Conservation (phyloP, 2,888 invertebrate genomes). For the Macrosiphum euphorbiae region DNA sequence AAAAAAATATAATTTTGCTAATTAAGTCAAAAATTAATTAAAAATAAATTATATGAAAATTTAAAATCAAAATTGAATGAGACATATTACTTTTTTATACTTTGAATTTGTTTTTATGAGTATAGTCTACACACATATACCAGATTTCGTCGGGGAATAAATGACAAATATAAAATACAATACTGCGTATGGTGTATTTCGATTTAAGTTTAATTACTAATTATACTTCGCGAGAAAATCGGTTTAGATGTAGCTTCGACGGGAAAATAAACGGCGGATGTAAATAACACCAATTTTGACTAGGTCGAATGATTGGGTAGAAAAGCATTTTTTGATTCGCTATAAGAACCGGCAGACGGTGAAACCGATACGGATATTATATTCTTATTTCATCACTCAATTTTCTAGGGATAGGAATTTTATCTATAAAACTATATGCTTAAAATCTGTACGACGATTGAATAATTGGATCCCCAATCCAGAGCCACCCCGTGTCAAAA, state of each 20-base stretch:
- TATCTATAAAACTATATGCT: background rate
- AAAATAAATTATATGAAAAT: background rate
- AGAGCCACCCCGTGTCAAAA: background rate
- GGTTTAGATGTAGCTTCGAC: background rate
- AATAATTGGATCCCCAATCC: background rate
- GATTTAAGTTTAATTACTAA: background rate
- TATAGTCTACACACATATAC: background rate
- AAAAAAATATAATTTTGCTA: background rate
- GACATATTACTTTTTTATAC: background rate
- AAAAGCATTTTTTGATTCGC: background rate
- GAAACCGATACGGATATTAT: too few species aligned
- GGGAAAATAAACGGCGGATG: background rate
- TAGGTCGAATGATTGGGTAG: background rate
- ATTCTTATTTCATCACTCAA: background rate
- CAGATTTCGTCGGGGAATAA: background rate
- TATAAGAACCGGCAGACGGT: background rate
- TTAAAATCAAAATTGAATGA: background rate
- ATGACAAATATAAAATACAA: background rate
- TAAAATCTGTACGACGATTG: background rate
- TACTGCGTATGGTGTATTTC: background rate
- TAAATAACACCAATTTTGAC: background rate
- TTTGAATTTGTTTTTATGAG: background rate
- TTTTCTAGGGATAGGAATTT: background rate
- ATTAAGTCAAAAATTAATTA: background rate
- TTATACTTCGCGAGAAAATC: background rate